Evolutionary conservation across 2,797 vertebrate genomes (phyloP), one percentile per base, ranked within the genome.

Genomic region (Champsocephalus gunnari): DNA sequence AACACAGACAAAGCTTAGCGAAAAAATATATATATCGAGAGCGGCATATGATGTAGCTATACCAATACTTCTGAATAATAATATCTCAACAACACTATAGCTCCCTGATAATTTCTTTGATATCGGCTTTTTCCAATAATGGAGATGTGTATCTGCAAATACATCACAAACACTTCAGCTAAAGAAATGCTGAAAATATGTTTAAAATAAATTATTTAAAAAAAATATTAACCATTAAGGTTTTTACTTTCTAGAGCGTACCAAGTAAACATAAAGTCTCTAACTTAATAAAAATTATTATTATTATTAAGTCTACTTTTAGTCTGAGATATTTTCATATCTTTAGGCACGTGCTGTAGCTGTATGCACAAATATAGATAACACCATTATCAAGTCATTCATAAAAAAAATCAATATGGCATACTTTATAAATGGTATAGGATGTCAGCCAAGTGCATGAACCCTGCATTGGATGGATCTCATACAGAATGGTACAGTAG

Each of bases 401-500:
- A 54, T 38, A 7, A 6, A 38, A 38, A 28, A 38, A 38, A 38
- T 38, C 34, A 38, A 38, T 9, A 38, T 38, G 34, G 34, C 8
- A 38, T 38, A 38, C 34, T 38, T 38, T 1, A 38, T 38, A 38
- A 6, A 38, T 38, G 6, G 34, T 38, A 38, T 38, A 38, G 43
- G 45, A 54, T 28, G 28, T 1, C 28, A 28, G 28, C 28, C 28
- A 28, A 28, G 28, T 28, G 28, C 28, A 28, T 28, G 28, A 28
- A 28, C 60, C 49, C 51, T 50, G 17, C 53, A 69, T 43, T 55
- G 41, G 7, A 71, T 66, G 21, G 48, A 56, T 47, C 58, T 17
- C 48, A 53, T 38, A 62, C 21, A 73, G 12, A 84, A 34, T 74
- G 58, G 56, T 62, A 75, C 17, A 64, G 66, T 63, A 78, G 75